Evolutionary conservation across 1,140 invertebrate species (phyloP).

Genomic region (Propsilocerus akamusi): DNA sequence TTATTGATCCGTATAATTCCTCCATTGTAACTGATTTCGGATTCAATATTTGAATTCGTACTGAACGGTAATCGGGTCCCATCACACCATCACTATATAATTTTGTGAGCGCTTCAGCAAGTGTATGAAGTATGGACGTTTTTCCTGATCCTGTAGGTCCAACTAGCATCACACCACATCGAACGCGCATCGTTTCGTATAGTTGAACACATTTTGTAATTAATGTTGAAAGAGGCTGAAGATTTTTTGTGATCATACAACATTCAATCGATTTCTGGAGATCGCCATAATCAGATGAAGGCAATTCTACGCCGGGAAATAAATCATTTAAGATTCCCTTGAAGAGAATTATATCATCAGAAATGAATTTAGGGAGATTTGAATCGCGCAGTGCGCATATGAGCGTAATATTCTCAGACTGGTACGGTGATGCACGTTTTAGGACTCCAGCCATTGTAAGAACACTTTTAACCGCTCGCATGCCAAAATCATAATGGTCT

Average conservation of each 20-base stretch:
- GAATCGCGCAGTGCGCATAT: slow-evolving; percentile 75
- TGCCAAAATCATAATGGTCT: slow-evolving; percentile 86
- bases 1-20: slow-evolving; percentile 76
- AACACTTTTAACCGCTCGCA: slow-evolving; percentile 57
- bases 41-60: slow-evolving; percentile 56
- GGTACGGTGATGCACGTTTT: slow-evolving; percentile 66
- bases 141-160: slow-evolving; percentile 75
- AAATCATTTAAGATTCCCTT: slow-evolving; percentile 76
- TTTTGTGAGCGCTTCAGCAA: slow-evolving; percentile 42
- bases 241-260: slow-evolving; percentile 26
- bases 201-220: slow-evolving; percentile 67
- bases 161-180: slow-evolving; percentile 87
- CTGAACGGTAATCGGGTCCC: slow-evolving; percentile 36
- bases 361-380: slow-evolving; percentile 82
- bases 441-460: slow-evolving; percentile 72
- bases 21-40: slow-evolving; percentile 78
- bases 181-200: slow-evolving; percentile 80
- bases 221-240: slow-evolving; percentile 42
- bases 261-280: slow-evolving; percentile 35
- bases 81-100: slow-evolving; percentile 32
- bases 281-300: slow-evolving; percentile 57
- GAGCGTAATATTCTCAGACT: slow-evolving; percentile 56
- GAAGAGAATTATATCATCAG: slow-evolving; percentile 67
- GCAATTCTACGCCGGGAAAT: slow-evolving; percentile 67
- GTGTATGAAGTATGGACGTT: slow-evolving; percentile 42